phyloP scores from a whole-genome alignment of 2,888 invertebrate species.

The Sesia bembeciformis region DNA sequence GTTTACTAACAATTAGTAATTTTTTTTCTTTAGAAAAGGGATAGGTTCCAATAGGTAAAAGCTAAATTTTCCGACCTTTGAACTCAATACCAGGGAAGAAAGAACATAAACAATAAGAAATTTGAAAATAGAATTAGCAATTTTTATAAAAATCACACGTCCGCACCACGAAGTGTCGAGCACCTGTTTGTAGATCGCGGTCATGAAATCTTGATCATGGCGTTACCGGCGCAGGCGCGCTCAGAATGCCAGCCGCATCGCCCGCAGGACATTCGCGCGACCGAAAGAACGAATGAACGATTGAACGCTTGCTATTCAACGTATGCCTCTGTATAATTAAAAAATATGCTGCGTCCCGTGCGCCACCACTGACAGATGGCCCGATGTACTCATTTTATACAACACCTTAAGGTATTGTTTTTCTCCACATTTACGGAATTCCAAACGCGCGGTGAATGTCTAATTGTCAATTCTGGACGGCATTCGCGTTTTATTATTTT shows the following conservation, averaged over 20 bases:
- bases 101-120: no score
- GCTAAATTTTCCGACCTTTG: no score
- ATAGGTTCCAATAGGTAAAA: no score
- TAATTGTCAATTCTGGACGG: constrained; percentile 52
- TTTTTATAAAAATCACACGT: constrained; percentile 5
- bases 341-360: constrained; percentile 47
- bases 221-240: constrained; percentile 26
- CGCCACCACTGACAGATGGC: constrained; percentile 49
- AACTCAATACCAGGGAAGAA: no score
- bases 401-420: constrained; percentile 49
- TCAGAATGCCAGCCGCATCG: constrained; percentile 49
- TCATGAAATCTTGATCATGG: constrained; percentile 53
- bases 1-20: no score
- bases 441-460: constrained; percentile 28
- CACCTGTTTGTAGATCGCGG: constrained; percentile 66
- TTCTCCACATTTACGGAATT: constrained; percentile 54
- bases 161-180: constrained; percentile 17
- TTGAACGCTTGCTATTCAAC: constrained; percentile 45
- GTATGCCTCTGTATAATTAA: constrained; percentile 53
- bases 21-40: no score
- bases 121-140: neutral
- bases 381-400: constrained; percentile 38
- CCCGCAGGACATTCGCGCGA: constrained; percentile 46
- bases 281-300: constrained; percentile 18
- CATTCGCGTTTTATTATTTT: constrained; percentile 48